Evolutionary conservation across 1,140 invertebrate genomes (phyloP), one percentile per base, ranked within the genome.

Genomic region (Ctenoplectra terminalis): DNA sequence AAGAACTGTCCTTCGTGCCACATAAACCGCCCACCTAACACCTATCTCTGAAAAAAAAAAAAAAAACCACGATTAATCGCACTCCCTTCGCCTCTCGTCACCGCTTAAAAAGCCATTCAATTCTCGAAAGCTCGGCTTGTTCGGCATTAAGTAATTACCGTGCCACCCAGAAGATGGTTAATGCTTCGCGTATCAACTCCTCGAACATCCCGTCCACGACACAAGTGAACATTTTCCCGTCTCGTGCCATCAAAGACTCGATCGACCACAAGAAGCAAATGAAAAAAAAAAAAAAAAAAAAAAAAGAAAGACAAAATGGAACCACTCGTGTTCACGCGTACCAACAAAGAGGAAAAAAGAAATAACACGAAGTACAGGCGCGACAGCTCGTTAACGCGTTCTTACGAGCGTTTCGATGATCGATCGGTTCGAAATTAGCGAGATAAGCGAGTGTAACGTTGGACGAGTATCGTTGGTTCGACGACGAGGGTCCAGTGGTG

Each of bases 361-460:
- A 56, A 46, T 20, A 26, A 20, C 1, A 37, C 9, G 11, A 34
- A 52, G 26, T 13, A 52, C 7, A 67, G 26, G 29, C 26, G 50
- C 73, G 63, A 69, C 75, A 63, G 75, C 54, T 66, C 85, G 66
- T 81, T 81, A 83, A 73, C 74, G 54, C 52, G 82, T 78, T 82
- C 37, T 77, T 80, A 81, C 72, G 64, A 50, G 70, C 54, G 61
- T 54, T 74, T 52, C 64, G 50, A 67, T 88, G 84, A 87, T 87
- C 88, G 85, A 87, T 88, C 83, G 83, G 58, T 43, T 46, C 58
- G 83, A 73, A 88, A 90, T 90, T 89, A 90, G 88, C 64, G 71
- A 73, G 89, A 89, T 89, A 88, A 89, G 84, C 77, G 64, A 72
- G 17, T 56, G 50, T 66, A 74, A 85, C 64, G 61, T 76, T 73